These are phyloP conservation scores for fruit fly (Drosophila melanogaster) DNA, from an alignment of 1,140 invertebrate genomes.

Conservation along the genomic window DNA sequence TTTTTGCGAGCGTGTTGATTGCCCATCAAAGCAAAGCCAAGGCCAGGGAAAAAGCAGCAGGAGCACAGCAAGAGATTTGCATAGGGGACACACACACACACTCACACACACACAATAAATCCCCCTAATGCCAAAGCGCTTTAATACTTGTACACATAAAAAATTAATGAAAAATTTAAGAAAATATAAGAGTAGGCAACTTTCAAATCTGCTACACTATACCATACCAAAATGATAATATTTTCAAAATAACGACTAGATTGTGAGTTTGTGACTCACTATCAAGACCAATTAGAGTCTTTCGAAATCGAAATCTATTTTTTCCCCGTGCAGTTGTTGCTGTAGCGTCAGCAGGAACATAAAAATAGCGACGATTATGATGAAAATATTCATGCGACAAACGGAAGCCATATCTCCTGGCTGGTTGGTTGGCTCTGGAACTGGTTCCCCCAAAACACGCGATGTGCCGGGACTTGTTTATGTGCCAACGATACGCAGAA, in stretches of 20 bases:
- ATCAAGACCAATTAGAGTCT: neutral
- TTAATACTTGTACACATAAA: conserved; percentile 8
- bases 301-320: neutral
- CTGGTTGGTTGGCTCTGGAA: conserved; percentile 23
- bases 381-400: conserved; percentile 81
- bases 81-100: conserved; percentile 29
- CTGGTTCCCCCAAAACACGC: conserved; percentile 19
- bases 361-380: conserved; percentile 80
- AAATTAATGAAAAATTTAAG: neutral
- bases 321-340: conserved; percentile 13
- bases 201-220: too few relatives aligned
- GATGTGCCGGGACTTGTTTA: conserved; percentile 57
- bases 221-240: too few relatives aligned
- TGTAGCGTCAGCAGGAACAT: conserved; percentile 58
- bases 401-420: conserved; percentile 61
- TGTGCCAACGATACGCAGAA: conserved; percentile 74
- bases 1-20: conserved; percentile 68
- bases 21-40: conserved; percentile 71
- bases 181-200: neutral
- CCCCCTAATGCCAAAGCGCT: conserved; percentile 38
- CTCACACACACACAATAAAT: conserved; percentile 15
- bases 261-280: neutral
- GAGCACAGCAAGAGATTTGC: conserved; percentile 66
- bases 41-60: conserved; percentile 32
- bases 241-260: too few relatives aligned